Percentiles rank a stretch among this genome's conserved stretches.
phyloP scores from a whole-genome alignment of 2,797 vertebrate species.

The Micrastur ruficollis region DNA sequence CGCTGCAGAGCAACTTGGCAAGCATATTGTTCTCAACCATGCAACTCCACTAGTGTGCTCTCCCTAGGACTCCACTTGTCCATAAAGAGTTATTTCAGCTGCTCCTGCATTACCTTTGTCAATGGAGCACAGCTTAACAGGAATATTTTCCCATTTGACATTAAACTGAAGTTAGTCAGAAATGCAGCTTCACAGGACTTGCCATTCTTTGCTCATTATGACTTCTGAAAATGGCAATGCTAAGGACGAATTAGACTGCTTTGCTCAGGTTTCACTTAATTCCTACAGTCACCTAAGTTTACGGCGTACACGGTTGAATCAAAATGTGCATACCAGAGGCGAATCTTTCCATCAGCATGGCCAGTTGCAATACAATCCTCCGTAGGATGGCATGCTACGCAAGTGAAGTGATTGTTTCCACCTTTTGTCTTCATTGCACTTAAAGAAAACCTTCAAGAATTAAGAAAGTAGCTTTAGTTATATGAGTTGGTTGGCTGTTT shows the following conservation, averaged over 20 bases:
- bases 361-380: conserved; percentile 94
- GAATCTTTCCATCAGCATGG: conserved; percentile 91
- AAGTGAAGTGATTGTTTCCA: conserved; percentile 83
- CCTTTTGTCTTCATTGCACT: conserved; percentile 77
- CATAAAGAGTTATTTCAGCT: neutral
- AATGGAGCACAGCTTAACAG: neutral
- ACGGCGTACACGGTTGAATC: neutral
- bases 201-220: neutral
- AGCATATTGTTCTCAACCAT: neutral
- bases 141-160: neutral
- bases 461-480: neutral
- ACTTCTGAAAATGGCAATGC: neutral
- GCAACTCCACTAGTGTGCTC: neutral
- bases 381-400: conserved; percentile 87
- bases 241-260: neutral
- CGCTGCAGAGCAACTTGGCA: neutral
- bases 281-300: neutral
- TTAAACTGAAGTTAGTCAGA: neutral
- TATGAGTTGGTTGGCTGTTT: neutral
- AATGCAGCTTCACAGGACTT: neutral
- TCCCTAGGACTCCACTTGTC: neutral
- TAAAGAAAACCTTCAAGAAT: conserved; percentile 80
- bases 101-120: neutral
- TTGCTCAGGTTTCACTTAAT: neutral
- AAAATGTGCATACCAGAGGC: conserved; percentile 83